Evolutionary conservation across 2,888 invertebrate genomes (phyloP).

Genomic region (Galerucella nymphaeae): DNA sequence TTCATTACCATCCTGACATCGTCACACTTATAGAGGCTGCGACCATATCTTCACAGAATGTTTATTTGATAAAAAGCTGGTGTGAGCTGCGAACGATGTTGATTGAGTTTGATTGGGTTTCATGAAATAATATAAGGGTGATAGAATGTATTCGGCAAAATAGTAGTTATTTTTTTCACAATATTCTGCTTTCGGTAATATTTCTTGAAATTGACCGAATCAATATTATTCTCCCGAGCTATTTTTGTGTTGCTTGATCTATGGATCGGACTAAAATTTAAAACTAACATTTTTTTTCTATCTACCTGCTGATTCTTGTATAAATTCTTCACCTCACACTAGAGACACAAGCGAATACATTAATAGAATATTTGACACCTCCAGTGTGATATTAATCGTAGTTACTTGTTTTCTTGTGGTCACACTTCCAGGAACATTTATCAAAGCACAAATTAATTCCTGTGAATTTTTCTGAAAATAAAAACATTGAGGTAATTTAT

Average conservation of each 20-base stretch:
- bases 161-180: too few species aligned
- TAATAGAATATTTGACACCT: constrained; percentile 40
- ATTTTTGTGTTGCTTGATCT: background rate
- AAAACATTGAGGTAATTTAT: background rate
- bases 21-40: too few species aligned
- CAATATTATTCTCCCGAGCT: background rate
- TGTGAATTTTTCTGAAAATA: constrained; percentile 35
- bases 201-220: too few species aligned
- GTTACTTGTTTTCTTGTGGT: constrained; percentile 39
- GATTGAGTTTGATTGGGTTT: too few species aligned
- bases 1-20: too few species aligned
- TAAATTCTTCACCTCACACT: constrained; percentile 28
- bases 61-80: too few species aligned
- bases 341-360: constrained; percentile 38
- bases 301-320: constrained; percentile 34
- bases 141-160: too few species aligned
- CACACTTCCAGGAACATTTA: constrained; percentile 37
- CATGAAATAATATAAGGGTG: too few species aligned
- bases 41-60: too few species aligned
- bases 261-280: constrained; percentile 14
- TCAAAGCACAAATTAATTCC: constrained; percentile 42
- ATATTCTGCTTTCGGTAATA: too few species aligned
- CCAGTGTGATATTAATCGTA: constrained; percentile 39
- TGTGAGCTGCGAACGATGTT: too few species aligned
- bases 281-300: constrained; percentile 27